Conservation (phyloP, 2,888 invertebrate species). For the Heteromyza rotundicornis region DNA sequence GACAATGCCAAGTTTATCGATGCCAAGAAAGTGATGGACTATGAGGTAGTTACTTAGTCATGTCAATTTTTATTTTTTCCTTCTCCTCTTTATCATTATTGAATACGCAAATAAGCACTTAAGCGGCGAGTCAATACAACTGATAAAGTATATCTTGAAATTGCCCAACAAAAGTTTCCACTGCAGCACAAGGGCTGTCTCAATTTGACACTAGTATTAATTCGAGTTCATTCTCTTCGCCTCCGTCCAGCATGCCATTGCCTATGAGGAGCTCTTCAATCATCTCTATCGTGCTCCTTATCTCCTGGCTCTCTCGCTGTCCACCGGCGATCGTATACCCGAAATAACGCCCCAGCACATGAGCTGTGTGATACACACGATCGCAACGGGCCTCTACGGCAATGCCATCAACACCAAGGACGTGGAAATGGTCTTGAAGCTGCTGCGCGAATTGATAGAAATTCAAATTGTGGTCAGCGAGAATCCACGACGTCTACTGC, state of each 20-base stretch:
- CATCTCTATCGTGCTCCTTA: slow-evolving; percentile 73
- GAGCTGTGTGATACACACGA: slow-evolving; percentile 57
- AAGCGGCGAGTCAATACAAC: too few species aligned
- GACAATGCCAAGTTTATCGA: slow-evolving; percentile 75
- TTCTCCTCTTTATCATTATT: neutral
- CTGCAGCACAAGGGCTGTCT: too few species aligned
- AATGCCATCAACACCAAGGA: slow-evolving; percentile 79
- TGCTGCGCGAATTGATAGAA: slow-evolving; percentile 73
- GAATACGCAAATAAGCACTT: too few species aligned
- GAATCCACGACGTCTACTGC: slow-evolving; percentile 76
- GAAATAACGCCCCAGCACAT: slow-evolving; percentile 54
- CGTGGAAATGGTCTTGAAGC: slow-evolving; percentile 70
- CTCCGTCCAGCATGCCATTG: slow-evolving; percentile 67
- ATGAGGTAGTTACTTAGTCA: slow-evolving; percentile 68
- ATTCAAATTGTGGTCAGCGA: slow-evolving; percentile 75
- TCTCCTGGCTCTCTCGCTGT: slow-evolving; percentile 73
- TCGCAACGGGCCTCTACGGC: slow-evolving; percentile 73
- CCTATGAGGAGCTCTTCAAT: slow-evolving; percentile 74
- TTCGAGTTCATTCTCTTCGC: too few species aligned
- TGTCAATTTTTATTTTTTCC: neutral
- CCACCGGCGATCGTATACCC: slow-evolving; percentile 69
- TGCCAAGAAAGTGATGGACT: slow-evolving; percentile 82
- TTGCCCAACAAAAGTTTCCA: too few species aligned
- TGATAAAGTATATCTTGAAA: neutral
- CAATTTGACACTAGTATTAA: too few species aligned